A percentile compares a stretch with the other conserved stretches of the same genome.
Evolutionary conservation across 2,113 vertebrate species (phyloP).

Genomic region (Gopherus flavomarginatus): DNA sequence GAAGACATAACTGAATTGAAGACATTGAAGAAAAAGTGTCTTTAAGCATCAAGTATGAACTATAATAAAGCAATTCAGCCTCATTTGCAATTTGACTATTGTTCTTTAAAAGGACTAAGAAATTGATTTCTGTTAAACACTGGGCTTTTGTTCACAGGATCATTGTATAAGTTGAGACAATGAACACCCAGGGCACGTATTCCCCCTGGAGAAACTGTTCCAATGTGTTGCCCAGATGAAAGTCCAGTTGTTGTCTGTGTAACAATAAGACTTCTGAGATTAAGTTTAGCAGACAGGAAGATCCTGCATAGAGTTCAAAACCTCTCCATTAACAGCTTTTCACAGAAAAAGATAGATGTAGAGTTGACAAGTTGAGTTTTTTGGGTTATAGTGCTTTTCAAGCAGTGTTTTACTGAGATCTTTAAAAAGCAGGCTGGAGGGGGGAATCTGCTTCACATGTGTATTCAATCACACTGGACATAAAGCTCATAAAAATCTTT

Average conservation of each 20-base stretch:
- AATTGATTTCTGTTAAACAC: not conserved
- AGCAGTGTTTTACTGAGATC: slow-evolving; percentile 1
- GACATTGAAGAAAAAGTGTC: not conserved
- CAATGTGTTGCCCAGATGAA: not conserved
- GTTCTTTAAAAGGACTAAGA: not conserved
- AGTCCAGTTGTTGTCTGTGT: not conserved
- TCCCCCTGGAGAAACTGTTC: not conserved
- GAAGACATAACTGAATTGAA: not conserved
- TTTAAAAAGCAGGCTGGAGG: not conserved
- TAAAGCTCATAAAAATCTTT: slow-evolving; percentile 23
- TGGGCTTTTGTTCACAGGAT: not conserved
- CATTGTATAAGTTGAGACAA: not conserved
- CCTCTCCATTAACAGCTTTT: not conserved
- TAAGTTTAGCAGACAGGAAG: not conserved
- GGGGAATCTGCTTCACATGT: slow-evolving; percentile 39
- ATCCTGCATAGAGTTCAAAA: not conserved
- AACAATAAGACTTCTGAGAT: slow-evolving; percentile 9
- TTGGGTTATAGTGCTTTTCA: slow-evolving; percentile 22
- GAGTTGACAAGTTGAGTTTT: slow-evolving; percentile 19
- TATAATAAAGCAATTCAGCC: not conserved
- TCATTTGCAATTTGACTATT: not conserved
- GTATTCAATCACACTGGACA: slow-evolving; percentile 40
- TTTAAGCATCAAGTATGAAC: not conserved
- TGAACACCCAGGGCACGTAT: not conserved
- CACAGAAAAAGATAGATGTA: slow-evolving; percentile 1